These are phyloP conservation scores for Eupeodes luniger DNA, from an alignment of 2,888 invertebrate species.

Conservation along the genomic window DNA sequence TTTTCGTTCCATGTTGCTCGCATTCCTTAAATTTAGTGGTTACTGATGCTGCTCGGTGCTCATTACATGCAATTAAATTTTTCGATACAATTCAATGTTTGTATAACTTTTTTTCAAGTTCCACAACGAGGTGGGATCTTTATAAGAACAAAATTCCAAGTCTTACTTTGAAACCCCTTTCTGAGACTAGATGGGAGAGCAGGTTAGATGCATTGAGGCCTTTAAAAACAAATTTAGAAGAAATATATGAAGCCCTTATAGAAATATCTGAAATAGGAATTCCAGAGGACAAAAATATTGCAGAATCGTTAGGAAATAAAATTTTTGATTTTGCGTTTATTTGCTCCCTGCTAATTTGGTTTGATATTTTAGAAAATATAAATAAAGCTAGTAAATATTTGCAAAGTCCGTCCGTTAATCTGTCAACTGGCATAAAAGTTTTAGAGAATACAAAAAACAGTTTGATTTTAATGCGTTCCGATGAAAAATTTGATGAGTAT, in stretches of 20 bases:
- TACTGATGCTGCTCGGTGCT: not conserved
- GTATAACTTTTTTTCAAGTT: not conserved
- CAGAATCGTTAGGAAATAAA: too few species aligned
- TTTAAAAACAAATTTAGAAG: conserved; percentile 21
- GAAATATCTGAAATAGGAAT: conserved; percentile 1
- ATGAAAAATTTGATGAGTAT: too few species aligned
- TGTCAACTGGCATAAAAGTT: too few species aligned
- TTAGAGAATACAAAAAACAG: too few species aligned
- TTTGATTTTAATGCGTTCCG: too few species aligned
- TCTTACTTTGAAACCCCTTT: not conserved
- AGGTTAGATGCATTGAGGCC: conserved; percentile 13
- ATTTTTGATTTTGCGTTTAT: too few species aligned
- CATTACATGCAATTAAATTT: not conserved
- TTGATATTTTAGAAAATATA: too few species aligned
- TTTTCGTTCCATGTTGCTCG: not conserved
- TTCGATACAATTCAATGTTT: not conserved
- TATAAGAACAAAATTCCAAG: not conserved
- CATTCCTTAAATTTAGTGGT: not conserved
- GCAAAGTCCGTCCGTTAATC: too few species aligned
- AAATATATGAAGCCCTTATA: conserved; percentile 34
- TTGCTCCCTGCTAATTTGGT: too few species aligned
- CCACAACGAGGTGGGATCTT: not conserved
- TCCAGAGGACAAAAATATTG: too few species aligned
- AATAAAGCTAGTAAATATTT: too few species aligned
- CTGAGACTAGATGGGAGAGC: not conserved